A percentile compares a stretch with the other conserved stretches of the same genome.
Evolutionary conservation across 1,140 invertebrate genomes (phyloP).

Genomic region (Drosophila ironensis): DNA sequence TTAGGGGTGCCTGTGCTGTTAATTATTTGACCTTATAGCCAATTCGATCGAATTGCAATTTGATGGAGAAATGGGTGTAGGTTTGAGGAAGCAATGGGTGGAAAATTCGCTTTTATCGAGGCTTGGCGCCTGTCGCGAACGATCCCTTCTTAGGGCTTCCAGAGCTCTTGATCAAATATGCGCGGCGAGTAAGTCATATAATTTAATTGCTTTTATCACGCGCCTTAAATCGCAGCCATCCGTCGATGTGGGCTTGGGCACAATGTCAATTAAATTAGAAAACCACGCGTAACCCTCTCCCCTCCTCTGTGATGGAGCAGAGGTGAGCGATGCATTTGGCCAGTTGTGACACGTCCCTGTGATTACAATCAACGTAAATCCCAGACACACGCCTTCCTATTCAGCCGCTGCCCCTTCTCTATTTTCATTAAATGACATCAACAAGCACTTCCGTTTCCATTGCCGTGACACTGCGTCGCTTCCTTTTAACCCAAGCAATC

Average conservation of each 20-base stretch:
- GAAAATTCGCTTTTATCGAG: background rate
- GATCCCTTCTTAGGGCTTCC: conserved; percentile 1
- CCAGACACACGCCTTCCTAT: conserved; percentile 23
- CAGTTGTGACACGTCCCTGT: conserved; percentile 51
- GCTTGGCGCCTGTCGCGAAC: background rate
- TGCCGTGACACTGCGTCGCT: conserved; percentile 8
- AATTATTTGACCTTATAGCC: conserved; percentile 32
- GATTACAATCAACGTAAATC: conserved; percentile 57
- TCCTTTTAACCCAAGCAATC: conserved; percentile 17
- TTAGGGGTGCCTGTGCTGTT: conserved; percentile 18
- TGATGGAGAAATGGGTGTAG: too few relatives aligned
- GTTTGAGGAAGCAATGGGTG: background rate
- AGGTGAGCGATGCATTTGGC: conserved; percentile 44
- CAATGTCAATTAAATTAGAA: conserved; percentile 55
- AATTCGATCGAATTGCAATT: conserved; percentile 27
- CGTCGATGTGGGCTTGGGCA: conserved; percentile 19
- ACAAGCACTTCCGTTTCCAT: conserved; percentile 50
- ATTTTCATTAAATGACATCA: conserved; percentile 44
- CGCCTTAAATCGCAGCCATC: conserved; percentile 49
- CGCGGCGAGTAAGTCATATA: conserved; percentile 41
- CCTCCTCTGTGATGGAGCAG: background rate
- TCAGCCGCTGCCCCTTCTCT: background rate
- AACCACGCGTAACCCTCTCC: conserved; percentile 5
- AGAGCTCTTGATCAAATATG: conserved; percentile 31
- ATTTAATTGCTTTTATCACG: conserved; percentile 57